A percentile compares a stretch with the other conserved stretches of the same genome.
These are phyloP conservation scores for Subanguina moxae DNA, from an alignment of 1,140 invertebrate genomes.

Conservation along the genomic window DNA sequence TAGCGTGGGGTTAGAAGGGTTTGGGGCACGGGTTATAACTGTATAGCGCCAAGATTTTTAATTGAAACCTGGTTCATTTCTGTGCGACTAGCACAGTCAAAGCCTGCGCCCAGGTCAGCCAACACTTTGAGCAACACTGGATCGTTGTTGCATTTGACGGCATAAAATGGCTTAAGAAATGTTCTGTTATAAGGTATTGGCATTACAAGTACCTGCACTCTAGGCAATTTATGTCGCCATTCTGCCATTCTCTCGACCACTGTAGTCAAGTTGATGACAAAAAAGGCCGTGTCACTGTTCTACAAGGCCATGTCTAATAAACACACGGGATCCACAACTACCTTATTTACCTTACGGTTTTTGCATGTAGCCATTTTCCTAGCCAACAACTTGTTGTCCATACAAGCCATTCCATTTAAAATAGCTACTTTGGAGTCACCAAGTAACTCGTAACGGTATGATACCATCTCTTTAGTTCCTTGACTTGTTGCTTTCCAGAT, in stretches of 20 bases:
- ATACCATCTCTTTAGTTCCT: not conserved
- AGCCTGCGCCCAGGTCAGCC: constrained; percentile 76
- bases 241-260: constrained; percentile 18
- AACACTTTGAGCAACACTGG: constrained; percentile 75
- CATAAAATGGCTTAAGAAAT: constrained; percentile 81
- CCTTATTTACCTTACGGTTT: not conserved
- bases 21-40: not conserved
- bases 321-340: not conserved
- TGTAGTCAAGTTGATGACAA: constrained; percentile 17
- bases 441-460: not conserved
- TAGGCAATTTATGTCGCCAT: constrained; percentile 16
- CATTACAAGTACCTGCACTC: constrained; percentile 22
- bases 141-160: constrained; percentile 93
- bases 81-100: constrained; percentile 92
- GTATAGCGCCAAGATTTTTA: too few species aligned
- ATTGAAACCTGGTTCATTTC: constrained; percentile 50
- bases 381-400: not conserved
- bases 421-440: constrained; percentile 1
- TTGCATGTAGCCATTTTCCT: constrained; percentile 2
- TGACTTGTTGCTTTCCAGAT: not conserved
- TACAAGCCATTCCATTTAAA: not conserved
- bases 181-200: too few species aligned
- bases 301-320: constrained; percentile 16
- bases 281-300: constrained; percentile 22
- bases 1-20: not conserved